phyloP scores from a whole-genome alignment of 2,888 invertebrate species.

The Cataglyphis cursor region DNA sequence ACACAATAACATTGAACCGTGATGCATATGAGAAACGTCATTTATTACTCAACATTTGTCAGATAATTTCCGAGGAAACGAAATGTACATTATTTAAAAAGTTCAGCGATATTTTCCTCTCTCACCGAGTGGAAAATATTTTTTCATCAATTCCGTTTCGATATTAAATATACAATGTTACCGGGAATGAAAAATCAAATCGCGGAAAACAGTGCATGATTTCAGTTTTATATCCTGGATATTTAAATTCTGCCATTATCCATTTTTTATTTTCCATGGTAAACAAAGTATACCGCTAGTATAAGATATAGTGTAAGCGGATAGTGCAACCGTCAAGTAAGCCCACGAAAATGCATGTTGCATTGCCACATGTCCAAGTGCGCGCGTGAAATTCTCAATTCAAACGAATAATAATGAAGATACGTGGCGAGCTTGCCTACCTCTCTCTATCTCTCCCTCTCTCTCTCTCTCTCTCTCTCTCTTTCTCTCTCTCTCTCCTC shows the following conservation, averaged over 20 bases:
- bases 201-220: not conserved
- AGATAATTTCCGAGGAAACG: not conserved
- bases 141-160: not conserved
- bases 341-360: not conserved
- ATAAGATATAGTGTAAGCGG: not conserved
- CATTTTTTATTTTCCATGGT: not conserved
- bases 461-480: not conserved
- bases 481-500: not conserved
- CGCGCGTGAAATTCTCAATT: slow-evolving; percentile 52
- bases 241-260: not conserved
- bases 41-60: not conserved
- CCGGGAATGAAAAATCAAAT: not conserved
- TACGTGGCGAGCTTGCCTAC: slow-evolving; percentile 19
- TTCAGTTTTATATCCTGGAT: not conserved
- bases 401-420: slow-evolving; percentile 65
- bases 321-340: not conserved
- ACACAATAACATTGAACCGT: not conserved
- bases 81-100: not conserved
- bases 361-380: not conserved
- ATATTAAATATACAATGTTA: not conserved
- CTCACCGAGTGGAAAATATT: not conserved
- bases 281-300: not conserved
- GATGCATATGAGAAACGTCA: not conserved
- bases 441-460: not conserved
- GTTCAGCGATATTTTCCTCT: not conserved